Evolutionary conservation across 64 coral and sea anemone genomes (phyloP).

Genomic region (Cladopsammia gracilis): DNA sequence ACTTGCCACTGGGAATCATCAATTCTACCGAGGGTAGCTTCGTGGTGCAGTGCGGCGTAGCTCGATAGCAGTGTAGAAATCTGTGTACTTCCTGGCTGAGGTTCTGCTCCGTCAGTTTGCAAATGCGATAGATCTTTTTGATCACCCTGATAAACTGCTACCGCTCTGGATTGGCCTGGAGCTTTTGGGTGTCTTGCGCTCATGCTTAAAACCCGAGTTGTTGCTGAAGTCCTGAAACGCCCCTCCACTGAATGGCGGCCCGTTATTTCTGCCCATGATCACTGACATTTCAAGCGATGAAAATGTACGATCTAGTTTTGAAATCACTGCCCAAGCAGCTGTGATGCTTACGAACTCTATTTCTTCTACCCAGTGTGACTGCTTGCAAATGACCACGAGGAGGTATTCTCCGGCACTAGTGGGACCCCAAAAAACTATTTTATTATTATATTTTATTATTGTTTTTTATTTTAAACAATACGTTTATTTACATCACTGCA

Average conservation of each 20-base stretch:
- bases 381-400: conserved; percentile 45
- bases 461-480: too few relatives aligned
- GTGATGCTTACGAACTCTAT: conserved; percentile 40
- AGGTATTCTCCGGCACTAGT: conserved; percentile 45
- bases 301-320: conserved; percentile 30
- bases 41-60: conserved; percentile 32
- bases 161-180: conserved; percentile 31
- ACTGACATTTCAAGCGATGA: conserved; percentile 25
- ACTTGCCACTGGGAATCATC: conserved; percentile 33
- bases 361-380: conserved; percentile 6
- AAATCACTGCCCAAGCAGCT: conserved; percentile 17
- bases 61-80: conserved; percentile 15
- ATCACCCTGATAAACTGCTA: conserved; percentile 17
- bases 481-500: too few relatives aligned
- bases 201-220: conserved; percentile 39
- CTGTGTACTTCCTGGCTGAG: conserved; percentile 36
- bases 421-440: conserved; percentile 23
- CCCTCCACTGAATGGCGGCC: conserved; percentile 18
- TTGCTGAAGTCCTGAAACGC: conserved; percentile 34
- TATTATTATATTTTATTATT: too few relatives aligned
- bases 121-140: conserved; percentile 1
- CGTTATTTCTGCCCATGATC: conserved; percentile 12
- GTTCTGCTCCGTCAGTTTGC: not conserved
- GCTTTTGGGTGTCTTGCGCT: conserved; percentile 32
- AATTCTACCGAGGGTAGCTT: not conserved